These are phyloP conservation scores for Phyllostomus discolor DNA, from an alignment of 2,113 vertebrate genomes.

Conservation along the genomic window DNA sequence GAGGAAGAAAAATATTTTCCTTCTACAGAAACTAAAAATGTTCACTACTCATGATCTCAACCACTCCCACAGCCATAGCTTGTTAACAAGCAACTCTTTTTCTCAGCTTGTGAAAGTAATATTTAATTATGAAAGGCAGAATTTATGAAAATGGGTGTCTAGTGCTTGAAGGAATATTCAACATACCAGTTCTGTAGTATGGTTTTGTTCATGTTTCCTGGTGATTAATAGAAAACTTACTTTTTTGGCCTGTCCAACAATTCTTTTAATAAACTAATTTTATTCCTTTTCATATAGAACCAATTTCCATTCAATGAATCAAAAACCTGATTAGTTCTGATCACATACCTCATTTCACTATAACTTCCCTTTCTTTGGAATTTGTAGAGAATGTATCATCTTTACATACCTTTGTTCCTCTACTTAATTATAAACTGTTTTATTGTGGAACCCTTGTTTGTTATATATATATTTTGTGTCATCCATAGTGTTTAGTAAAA, in stretches of 20 bases:
- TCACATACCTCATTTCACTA: background rate
- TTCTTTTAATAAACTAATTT: background rate
- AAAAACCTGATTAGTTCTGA: background rate
- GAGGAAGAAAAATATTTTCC: background rate
- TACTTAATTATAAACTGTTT: background rate
- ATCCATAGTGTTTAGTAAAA: background rate
- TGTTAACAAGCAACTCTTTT: background rate
- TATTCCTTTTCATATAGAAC: background rate
- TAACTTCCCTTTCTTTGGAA: background rate
- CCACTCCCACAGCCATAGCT: accelerated
- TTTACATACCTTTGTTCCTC: background rate
- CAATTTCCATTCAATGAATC: background rate
- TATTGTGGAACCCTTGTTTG: background rate
- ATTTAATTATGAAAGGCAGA: background rate
- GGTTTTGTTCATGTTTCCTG: background rate
- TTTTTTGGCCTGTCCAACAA: background rate
- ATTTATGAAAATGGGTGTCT: background rate
- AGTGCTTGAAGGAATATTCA: background rate
- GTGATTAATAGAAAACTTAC: background rate
- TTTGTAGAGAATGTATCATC: background rate
- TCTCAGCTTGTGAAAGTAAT: background rate
- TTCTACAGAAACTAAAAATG: background rate
- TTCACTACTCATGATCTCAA: background rate
- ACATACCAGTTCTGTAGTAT: background rate
- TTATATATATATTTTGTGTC: background rate